Evolutionary conservation across 2,888 invertebrate genomes (phyloP), one percentile per base, ranked within the genome.

Genomic region (Patella depressa): DNA sequence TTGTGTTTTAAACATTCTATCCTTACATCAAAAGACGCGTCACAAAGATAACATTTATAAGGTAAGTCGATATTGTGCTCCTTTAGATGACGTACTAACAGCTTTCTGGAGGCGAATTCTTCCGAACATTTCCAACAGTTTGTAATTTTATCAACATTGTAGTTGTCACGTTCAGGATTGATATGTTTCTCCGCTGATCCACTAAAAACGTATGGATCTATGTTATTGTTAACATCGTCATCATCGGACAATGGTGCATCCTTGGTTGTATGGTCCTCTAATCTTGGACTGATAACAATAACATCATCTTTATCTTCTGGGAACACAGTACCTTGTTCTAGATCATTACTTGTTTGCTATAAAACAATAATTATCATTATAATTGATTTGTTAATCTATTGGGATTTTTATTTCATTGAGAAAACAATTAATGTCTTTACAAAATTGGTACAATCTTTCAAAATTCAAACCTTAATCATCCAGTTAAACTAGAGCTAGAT

Each of bases 31-130:
- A 96, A 98, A 0, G 96, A 96, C 12, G 94, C 95, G 87, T 97
- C 97, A 90, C 98, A 98, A 0, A 98, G 93, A 92, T 98, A 97
- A 89, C 98, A 98, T 91, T 97, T 97, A 93, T 96, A 97, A 2
- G 91, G 90, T n/a, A 9, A 96, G 79, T 90, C 91, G 73, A 88
- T 88, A 79, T 85, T 88, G 83, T 90, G 89, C 78, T 90, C 91
- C 79, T 90, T 90, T 45, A 90, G 84, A 72, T 91, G 91, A 7
- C 88, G 85, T n/a, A 89, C 85, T 17, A 90, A 83, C 17, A 85
- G 79, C 78, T 89, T 89, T 69, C 89, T 83, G 7, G 87, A 86
- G 15, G 84, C 81, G 79, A 89, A 91, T 74, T 83, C 82, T 72
- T 85, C 83, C 0, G 81, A 81, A 77, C 91, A 91, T 79, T 90